Evolutionary conservation across 2,797 vertebrate species (phyloP).

Genomic region (Parambassis ranga): DNA sequence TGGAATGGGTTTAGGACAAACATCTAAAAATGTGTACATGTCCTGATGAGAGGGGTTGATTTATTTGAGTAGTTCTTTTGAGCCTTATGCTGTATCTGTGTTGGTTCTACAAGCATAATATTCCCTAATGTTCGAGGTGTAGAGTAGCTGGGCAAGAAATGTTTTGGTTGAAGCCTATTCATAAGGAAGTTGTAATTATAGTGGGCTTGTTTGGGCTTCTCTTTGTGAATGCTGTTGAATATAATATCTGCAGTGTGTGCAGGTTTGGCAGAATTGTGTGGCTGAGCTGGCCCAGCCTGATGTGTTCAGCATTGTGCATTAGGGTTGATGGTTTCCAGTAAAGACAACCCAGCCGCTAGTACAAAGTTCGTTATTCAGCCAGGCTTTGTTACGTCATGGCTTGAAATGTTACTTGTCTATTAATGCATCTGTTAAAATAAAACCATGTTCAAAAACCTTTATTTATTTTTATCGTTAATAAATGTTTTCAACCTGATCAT

Average conservation of each 20-base stretch:
- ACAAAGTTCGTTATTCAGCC: slow-evolving; percentile 11
- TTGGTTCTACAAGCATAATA: slow-evolving; percentile 9
- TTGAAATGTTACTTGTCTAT: not conserved
- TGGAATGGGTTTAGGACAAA: not conserved
- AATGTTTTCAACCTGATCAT: too few relatives aligned
- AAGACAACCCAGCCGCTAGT: slow-evolving; percentile 14
- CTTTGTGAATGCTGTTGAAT: slow-evolving; percentile 14
- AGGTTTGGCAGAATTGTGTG: slow-evolving; percentile 32
- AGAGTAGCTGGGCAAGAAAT: slow-evolving; percentile 10
- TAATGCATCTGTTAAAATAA: not conserved
- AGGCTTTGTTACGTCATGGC: not conserved
- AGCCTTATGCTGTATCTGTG: too few relatives aligned
- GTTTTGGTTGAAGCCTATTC: slow-evolving; percentile 21
- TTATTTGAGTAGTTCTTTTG: too few relatives aligned
- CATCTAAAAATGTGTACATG: not conserved
- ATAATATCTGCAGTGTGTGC: slow-evolving; percentile 34
- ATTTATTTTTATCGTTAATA: too few relatives aligned
- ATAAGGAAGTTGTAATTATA: slow-evolving; percentile 18
- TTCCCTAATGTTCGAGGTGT: slow-evolving; percentile 28
- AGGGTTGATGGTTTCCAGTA: slow-evolving; percentile 32
- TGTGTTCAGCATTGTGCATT: slow-evolving; percentile 31
- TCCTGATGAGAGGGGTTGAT: not conserved
- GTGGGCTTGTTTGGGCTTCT: slow-evolving; percentile 2
- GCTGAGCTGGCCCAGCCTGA: slow-evolving; percentile 35
- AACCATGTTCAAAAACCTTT: too few relatives aligned